phyloP scores from a whole-genome alignment of 64 coral and sea anemone genomes.

The Montipora sp. region DNA sequence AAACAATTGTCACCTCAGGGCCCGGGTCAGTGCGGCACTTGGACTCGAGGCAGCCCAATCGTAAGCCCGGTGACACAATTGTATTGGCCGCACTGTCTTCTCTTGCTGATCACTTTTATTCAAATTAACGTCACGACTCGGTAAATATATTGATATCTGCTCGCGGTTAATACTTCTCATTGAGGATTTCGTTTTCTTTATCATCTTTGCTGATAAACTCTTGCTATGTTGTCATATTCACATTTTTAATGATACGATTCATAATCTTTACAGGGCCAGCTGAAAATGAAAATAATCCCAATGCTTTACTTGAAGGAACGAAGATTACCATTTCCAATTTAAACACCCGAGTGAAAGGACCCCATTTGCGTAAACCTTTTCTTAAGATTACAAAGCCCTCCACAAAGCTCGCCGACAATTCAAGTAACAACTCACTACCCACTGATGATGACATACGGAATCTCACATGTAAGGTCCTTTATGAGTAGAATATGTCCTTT shows the following conservation, averaged over 20 bases:
- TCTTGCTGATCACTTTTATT: too few species aligned
- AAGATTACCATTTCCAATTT: neutral
- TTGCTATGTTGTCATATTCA: neutral
- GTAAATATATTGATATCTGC: too few species aligned
- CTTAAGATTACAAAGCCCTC: neutral
- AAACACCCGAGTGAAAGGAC: neutral
- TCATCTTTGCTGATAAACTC: too few species aligned
- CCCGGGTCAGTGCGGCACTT: too few species aligned
- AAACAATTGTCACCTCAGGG: too few species aligned
- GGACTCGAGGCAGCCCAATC: too few species aligned
- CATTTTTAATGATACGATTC: too few species aligned
- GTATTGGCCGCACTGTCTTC: too few species aligned
- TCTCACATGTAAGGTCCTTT: slow-evolving; percentile 27
- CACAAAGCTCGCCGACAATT: neutral
- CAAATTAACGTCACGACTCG: too few species aligned
- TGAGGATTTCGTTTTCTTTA: too few species aligned
- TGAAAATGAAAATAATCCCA: neutral
- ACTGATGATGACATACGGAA: slow-evolving; percentile 22
- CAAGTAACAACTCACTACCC: neutral
- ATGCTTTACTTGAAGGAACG: neutral
- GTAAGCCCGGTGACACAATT: too few species aligned
- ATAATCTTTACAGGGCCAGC: neutral
- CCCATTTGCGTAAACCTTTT: neutral
- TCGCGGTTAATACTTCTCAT: too few species aligned
- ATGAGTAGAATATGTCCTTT: neutral